Evolutionary conservation across 2,797 vertebrate genomes (phyloP), one percentile per base, ranked within the genome.

Genomic region (Simalia tracyae): DNA sequence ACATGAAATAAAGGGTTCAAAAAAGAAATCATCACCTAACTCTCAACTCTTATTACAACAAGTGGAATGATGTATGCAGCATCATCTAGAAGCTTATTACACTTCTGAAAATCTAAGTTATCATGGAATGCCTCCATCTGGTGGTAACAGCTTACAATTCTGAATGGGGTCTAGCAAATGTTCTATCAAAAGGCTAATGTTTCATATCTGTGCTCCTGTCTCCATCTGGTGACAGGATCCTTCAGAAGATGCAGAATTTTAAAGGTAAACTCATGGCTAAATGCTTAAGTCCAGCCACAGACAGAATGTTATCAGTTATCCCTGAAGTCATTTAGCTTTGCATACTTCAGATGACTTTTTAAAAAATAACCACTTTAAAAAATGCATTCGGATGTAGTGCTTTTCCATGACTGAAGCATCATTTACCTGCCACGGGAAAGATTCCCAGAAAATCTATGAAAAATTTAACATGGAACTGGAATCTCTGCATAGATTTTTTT

Each of bases 361-460:
- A 92, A 92, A 91, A 42, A 46, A 28, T 60, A 90, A 5, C 22
- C 9, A 5, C 2, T 0, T 91, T 60, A 59, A 93, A 92, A 72
- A 91, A 81, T 91, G 0, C 76, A 60, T 61, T 28, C 59, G 85
- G 8, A 0, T 54, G 87, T 61, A 89, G 3, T 90, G 88, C 54
- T 89, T 95, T 95, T 93, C 92, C 94, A 87, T 94, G 89, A 90
- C 59, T 95, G 90, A 97, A 93, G 92, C 60, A 94, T 96, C 96
- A 85, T 90, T 90, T 64, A 63, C 50, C 22, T 36, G 59, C 59
- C 17, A 26, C 46, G 19, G 50, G 28, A 61, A 85, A 56, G 60
- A 64, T 84, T 50, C 56, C 8, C 46, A 63, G 8, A 50, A 26
- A 84, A 46, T 11, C 9, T 81, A 22, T 46, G 19, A 81, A 81